These are phyloP conservation scores for Psilanteris sp. DNA, from an alignment of 1,140 invertebrate species.

Conservation along the genomic window DNA sequence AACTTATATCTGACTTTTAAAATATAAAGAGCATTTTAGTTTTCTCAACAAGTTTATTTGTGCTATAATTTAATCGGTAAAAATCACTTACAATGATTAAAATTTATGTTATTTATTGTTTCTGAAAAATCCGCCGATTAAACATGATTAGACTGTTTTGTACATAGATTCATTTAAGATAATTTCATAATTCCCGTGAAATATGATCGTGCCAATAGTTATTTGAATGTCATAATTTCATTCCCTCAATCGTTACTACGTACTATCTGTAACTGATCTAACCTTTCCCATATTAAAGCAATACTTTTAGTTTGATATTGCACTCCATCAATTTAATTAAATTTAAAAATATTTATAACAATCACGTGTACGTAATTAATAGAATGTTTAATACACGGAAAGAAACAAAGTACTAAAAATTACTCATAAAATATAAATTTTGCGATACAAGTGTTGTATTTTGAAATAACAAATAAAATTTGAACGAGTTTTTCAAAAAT, in stretches of 20 bases:
- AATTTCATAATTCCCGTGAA: slow-evolving; percentile 47
- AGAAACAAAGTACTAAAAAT: too few relatives aligned
- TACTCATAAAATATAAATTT: too few relatives aligned
- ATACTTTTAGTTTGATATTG: slow-evolving; percentile 15
- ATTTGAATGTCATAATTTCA: slow-evolving; percentile 41
- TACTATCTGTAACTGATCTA: slow-evolving; percentile 34
- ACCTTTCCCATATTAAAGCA: slow-evolving; percentile 25
- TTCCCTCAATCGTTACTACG: slow-evolving; percentile 14
- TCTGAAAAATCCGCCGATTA: slow-evolving; percentile 10
- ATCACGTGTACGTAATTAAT: background rate
- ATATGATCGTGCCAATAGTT: slow-evolving; percentile 29
- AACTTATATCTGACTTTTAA: slow-evolving; percentile 5
- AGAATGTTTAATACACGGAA: background rate
- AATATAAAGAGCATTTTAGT: slow-evolving; percentile 8
- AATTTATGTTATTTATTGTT: slow-evolving; percentile 14
- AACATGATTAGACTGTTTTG: slow-evolving; percentile 23
- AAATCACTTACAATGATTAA: slow-evolving; percentile 8
- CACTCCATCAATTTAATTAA: slow-evolving; percentile 18
- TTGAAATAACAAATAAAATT: too few relatives aligned
- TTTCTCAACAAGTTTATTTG: background rate
- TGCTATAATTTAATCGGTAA: slow-evolving; percentile 8
- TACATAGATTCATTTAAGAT: slow-evolving; percentile 31
- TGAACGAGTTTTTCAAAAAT: too few relatives aligned
- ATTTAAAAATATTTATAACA: background rate
- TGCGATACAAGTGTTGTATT: too few relatives aligned